Percentiles rank a stretch among this genome's conserved stretches.
Evolutionary conservation across 2,113 vertebrate genomes (phyloP).

Genomic region (Oryzias curvinotus): DNA sequence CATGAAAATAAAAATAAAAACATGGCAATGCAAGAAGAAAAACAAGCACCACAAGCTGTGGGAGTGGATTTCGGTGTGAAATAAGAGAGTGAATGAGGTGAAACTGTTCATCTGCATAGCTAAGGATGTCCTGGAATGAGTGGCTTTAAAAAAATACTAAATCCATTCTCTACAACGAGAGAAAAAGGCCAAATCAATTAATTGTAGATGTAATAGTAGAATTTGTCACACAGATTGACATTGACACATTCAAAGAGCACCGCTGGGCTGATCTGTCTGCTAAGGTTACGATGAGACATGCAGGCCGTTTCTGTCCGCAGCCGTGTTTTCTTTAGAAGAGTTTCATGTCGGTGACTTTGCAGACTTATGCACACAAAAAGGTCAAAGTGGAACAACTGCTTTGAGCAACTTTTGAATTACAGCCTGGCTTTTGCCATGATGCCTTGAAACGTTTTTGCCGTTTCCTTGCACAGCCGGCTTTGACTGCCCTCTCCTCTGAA

Average conservation of each 20-base stretch:
- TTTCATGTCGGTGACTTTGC: no score
- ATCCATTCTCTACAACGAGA: not conserved
- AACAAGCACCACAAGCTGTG: constrained; percentile 35
- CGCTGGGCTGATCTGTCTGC: no score
- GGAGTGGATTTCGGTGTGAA: constrained; percentile 37
- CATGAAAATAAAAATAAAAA: constrained; percentile 32
- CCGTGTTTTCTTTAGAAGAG: no score
- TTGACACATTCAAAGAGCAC: no score
- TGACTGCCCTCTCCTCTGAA: not conserved
- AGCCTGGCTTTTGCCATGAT: no score
- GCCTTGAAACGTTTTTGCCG: not conserved
- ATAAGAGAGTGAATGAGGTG: constrained; percentile 46
- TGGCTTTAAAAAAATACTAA: constrained; percentile 8
- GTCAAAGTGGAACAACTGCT: no score
- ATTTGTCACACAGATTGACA: no score
- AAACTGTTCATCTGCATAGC: constrained; percentile 36
- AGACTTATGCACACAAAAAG: no score
- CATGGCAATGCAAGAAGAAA: constrained; percentile 6
- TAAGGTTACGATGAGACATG: no score
- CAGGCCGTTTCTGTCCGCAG: no score
- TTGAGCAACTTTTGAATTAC: no score
- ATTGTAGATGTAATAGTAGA: not conserved
- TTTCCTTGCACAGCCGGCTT: constrained; percentile 15
- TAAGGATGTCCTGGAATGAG: constrained; percentile 37
- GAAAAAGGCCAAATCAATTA: not conserved